Evolutionary conservation across 2,888 invertebrate species (phyloP).

Genomic region (Megastigmus dorsalis): DNA sequence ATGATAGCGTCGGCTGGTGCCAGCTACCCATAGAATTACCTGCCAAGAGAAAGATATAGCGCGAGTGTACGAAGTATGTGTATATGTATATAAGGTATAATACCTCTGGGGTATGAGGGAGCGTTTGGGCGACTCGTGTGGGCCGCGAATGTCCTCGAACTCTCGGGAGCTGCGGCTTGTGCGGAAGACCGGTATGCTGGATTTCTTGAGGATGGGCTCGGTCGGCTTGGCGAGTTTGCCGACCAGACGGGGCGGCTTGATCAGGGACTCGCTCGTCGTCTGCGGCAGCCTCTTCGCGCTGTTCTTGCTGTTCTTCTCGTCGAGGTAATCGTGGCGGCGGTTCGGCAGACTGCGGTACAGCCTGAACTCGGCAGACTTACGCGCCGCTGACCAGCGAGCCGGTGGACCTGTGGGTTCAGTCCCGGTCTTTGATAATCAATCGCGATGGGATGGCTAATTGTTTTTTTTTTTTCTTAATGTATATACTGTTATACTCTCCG

Average conservation of each 20-base stretch:
- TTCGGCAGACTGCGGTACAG: conserved; percentile 78
- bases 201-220: conserved; percentile 68
- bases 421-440: too few species aligned
- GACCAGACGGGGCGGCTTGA: conserved; percentile 63
- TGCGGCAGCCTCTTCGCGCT: conserved; percentile 49
- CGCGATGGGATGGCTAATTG: too few species aligned
- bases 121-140: conserved; percentile 69
- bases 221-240: conserved; percentile 61
- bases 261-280: conserved; percentile 38
- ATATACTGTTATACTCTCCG: too few species aligned
- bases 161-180: conserved; percentile 68
- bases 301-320: conserved; percentile 50
- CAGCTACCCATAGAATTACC: too few species aligned
- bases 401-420: conserved; percentile 77
- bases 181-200: conserved; percentile 70
- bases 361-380: conserved; percentile 77
- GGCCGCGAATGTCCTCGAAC: conserved; percentile 71
- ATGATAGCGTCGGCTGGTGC: too few species aligned
- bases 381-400: conserved; percentile 75
- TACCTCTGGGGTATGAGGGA: conserved; percentile 73
- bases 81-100: too few species aligned
- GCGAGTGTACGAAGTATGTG: too few species aligned
- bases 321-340: conserved; percentile 45
- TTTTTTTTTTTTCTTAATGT: not conserved
- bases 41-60: too few species aligned